Evolutionary conservation across 2,888 invertebrate genomes (phyloP), one percentile per base, ranked within the genome.

Genomic region (Dione vanillae): DNA sequence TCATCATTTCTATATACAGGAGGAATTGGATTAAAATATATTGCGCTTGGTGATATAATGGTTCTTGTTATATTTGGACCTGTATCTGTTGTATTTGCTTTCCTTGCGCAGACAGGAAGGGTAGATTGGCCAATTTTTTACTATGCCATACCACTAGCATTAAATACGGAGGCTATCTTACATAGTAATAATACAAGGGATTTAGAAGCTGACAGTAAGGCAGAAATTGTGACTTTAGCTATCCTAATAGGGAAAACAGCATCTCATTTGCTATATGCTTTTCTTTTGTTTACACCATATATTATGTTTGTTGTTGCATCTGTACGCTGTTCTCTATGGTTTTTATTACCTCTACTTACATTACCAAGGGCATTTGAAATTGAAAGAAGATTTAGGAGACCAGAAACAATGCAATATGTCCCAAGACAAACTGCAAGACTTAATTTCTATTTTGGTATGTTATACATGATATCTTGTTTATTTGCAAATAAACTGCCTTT

Each of bases 1-100:
- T 97, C 98, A 67, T 98, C 98, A 76, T 99, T 99, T 89, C 94
- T 99, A n/a, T 99, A 99, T 82, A 99, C 99, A 0, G 99, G 99
- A 70, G 99, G 99, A 61, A 97, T 98, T 79, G 99, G 98, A 71
- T 94, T 99, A 70, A 99, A 99, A 87, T 99, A 99, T 84, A 98
- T 99, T 80, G 99, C 98, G 3, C 92, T 99, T 59, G 99, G 99
- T 66, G 99, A 99, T 90, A 96, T 99, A 66, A 93, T 98, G 76
- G 97, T 99, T 80, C 94, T 99, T 81, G 95, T 98, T 72, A 96
- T 98, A 82, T 99, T 99, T 90, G 99, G 99, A 2, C 99, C 99
- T 8, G 96, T 99, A 27, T 97, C 98, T 27, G 98, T 98, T 20
- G 94, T 99, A 19, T 99, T 98, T 90, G 97, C 98, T 2, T 99